Evolutionary conservation across 2,797 vertebrate genomes (phyloP).

Genomic region (Luscinia megarhynchos): DNA sequence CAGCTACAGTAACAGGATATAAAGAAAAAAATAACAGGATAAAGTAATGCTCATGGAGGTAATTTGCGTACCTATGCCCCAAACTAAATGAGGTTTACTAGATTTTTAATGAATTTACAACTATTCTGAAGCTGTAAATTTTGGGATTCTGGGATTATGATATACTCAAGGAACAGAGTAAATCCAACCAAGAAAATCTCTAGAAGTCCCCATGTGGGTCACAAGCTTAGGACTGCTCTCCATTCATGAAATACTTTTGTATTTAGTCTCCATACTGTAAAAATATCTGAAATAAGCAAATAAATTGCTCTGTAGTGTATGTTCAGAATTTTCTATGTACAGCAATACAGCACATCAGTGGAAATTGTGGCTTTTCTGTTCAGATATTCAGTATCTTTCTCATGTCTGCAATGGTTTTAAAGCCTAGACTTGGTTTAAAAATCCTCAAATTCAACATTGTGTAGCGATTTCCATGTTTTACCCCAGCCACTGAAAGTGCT

Average conservation of each 20-base stretch:
- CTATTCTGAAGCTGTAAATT: background rate
- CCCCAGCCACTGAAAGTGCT: background rate
- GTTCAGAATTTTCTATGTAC: background rate
- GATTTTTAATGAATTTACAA: background rate
- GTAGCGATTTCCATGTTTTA: background rate
- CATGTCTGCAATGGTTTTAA: background rate
- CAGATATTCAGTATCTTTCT: background rate
- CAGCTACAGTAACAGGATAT: background rate
- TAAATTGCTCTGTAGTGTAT: background rate
- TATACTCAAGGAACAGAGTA: background rate
- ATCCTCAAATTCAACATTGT: background rate
- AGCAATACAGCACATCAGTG: fast-evolving
- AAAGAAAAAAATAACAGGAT: background rate
- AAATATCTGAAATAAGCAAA: background rate
- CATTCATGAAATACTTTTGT: background rate
- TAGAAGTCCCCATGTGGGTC: background rate
- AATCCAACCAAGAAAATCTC: background rate
- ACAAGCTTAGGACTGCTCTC: background rate
- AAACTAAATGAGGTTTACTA: background rate
- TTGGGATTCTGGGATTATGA: background rate
- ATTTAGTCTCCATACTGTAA: background rate
- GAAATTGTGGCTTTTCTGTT: background rate
- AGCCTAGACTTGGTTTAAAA: background rate
- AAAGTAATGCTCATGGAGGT: background rate
- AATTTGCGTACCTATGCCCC: background rate